Base-by-base conservation (phyloP, 1,140 invertebrate genomes). In the Onthophagus taurus region DNA sequence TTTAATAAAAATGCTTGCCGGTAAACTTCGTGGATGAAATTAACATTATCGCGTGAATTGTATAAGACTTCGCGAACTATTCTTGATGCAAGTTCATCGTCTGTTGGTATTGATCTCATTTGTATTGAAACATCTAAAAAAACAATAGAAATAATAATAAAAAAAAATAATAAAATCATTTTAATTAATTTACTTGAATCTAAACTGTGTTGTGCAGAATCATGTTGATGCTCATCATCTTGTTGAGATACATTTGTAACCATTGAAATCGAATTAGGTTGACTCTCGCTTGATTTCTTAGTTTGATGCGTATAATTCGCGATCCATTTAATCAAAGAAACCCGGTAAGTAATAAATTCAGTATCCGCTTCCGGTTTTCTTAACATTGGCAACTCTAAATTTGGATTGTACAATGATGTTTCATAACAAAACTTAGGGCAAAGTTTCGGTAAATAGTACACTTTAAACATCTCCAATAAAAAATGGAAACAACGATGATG, bases 11-110 rank as follows among this genome's bases (percentile, higher is more conserved):
- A 90, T 13, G 91, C 89, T 67, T 97, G 91, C 37, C 92, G 76
- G 56, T 96, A 89, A 19, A 96, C 74, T 69, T 97, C 93, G 58
- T 96, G 87, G 21, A 95, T 80, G 65, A 97, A 89, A 68, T 97
- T 92, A 3, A 97, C 82, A 63, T 97, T 95, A 48, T 92, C 88
- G 33, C 91, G 74, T 36, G 76, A 83, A 19, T 86, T 83, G 60
- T 89, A 94, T 4, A 97, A 72, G 4, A 96, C 89, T 52, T 90
- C 82, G 19, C 85, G 74, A 0, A 93, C 89, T 37, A 95, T 76
- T 52, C 58, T 54, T 1, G 47, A 41, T 6, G 58, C 52, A 13
- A 63, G 38, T 45, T 63, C 57, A 34, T 64, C 60, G 21, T 62
- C 60, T 2, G 50, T 54, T 11, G 44, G 13, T n/a, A 19, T 17